Percentiles rank a stretch among this genome's conserved stretches.
These are phyloP conservation scores for Stratiomys singularior DNA, from an alignment of 2,888 invertebrate genomes.

Conservation along the genomic window DNA sequence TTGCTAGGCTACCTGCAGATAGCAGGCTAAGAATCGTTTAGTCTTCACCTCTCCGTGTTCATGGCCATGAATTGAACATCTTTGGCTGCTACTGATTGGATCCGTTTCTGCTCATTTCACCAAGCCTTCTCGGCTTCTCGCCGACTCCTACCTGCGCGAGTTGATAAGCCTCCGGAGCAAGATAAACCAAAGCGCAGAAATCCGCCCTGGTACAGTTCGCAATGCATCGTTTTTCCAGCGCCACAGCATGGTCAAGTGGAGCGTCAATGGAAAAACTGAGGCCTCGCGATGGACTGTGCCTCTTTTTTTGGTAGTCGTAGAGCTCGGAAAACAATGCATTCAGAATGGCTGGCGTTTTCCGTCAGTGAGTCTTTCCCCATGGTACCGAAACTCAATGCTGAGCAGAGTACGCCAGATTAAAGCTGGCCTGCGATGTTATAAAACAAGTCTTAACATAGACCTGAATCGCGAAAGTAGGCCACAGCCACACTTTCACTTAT, in stretches of 20 bases:
- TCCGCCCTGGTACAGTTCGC: too few relatives aligned
- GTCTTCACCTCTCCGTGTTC: slow-evolving; percentile 43
- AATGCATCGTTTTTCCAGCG: background rate
- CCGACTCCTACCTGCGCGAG: slow-evolving; percentile 31
- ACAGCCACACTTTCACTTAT: slow-evolving; percentile 89
- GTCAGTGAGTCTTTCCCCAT: slow-evolving; percentile 12
- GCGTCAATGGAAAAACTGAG: slow-evolving; percentile 20
- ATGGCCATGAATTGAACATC: slow-evolving; percentile 37
- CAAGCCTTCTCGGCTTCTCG: slow-evolving; percentile 4
- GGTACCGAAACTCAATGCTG: background rate
- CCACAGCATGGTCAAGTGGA: background rate
- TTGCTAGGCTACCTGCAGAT: background rate
- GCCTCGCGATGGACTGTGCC: slow-evolving; percentile 19
- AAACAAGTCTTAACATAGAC: slow-evolving; percentile 81
- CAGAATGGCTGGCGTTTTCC: slow-evolving; percentile 51
- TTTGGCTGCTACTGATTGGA: background rate
- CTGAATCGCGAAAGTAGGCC: slow-evolving; percentile 95
- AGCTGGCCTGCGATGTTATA: slow-evolving; percentile 45
- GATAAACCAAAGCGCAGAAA: background rate
- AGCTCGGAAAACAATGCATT: slow-evolving; percentile 38
- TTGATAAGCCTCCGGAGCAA: background rate
- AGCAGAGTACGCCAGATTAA: too few relatives aligned
- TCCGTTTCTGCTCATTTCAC: slow-evolving; percentile 13
- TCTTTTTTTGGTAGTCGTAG: background rate
- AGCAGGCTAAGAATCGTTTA: slow-evolving; percentile 1